phyloP scores from a whole-genome alignment of 2,888 invertebrate genomes.

The Cecidostiba fungosa region DNA sequence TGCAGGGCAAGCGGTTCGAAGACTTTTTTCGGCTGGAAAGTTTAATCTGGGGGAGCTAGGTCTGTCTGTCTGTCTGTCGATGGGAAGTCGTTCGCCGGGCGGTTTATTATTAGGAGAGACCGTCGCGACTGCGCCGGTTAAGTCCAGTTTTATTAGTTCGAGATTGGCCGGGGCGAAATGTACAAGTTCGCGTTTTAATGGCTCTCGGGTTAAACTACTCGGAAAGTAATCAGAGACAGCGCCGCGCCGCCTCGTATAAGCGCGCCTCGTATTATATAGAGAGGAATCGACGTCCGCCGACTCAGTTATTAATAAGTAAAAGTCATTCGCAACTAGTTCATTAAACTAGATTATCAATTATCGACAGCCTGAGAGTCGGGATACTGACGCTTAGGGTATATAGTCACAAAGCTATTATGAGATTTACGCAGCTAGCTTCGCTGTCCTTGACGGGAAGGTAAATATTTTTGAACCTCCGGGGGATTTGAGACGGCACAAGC shows the following conservation, averaged over 20 bases:
- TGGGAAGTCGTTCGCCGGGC: not conserved
- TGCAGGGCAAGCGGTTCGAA: not conserved
- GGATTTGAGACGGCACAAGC: too few species aligned
- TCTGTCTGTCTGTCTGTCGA: not conserved
- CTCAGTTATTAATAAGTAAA: slow-evolving; percentile 4
- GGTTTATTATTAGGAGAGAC: slow-evolving; percentile 40
- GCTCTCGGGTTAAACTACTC: slow-evolving; percentile 19
- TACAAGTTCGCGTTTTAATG: slow-evolving; percentile 35
- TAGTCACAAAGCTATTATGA: too few species aligned
- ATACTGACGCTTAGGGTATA: not conserved
- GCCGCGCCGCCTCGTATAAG: not conserved
- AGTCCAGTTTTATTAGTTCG: slow-evolving; percentile 37
- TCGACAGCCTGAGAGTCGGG: not conserved
- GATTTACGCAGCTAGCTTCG: too few species aligned
- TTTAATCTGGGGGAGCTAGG: not conserved
- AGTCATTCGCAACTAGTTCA: slow-evolving; percentile 1
- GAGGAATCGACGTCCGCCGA: not conserved
- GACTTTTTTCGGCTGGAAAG: not conserved
- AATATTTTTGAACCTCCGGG: not conserved
- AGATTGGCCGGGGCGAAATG: slow-evolving; percentile 18
- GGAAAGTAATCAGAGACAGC: slow-evolving; percentile 36
- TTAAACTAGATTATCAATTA: not conserved
- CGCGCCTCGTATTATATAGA: not conserved
- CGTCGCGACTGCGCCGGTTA: not conserved
- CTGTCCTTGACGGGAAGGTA: too few species aligned